Base-by-base conservation (phyloP, 2,797 vertebrate species). In the Cossypha dichroa region DNA sequence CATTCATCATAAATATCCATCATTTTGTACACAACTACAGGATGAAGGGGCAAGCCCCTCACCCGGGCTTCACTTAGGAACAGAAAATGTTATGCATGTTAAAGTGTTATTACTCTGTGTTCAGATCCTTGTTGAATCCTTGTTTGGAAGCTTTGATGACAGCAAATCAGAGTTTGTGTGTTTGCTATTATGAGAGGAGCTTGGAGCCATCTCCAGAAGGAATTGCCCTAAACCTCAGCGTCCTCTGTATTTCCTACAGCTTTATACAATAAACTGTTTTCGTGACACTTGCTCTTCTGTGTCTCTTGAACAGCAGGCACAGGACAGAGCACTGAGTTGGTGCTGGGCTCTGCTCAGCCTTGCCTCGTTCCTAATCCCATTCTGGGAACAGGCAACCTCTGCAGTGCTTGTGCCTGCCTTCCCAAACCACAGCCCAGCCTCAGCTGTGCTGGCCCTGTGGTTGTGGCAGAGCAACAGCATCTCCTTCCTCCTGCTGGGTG, bases 121-220 rank as follows among this genome's bases (percentile, higher is more conserved):
- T 79, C 73, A 52, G 83, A 89, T 93, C 94, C 80, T 93, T 95
- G 87, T 84, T 96, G 98, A 94, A 90, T 94, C 90, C 96, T 98
- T 33, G 88, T 97, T 97, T 97, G 97, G 95, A 95, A 98, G 98
- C 98, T 99, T 99, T 98, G 98, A 98, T 98, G 98, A 98, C 97
- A 98, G 98, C 97, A 97, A 98, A 98, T 98, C 98, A 98, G 98
- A 98, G 98, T 98, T 90, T 59, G 81, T 85, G 78, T 43, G 52
- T 90, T 74, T 84, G 92, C 85, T 90, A 34, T 91, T 91, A 58
- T 43, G 69, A 88, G 91, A 88, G 91, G 64, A 82, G 64, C 88
- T 92, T 77, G 94, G 63, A 87, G 75, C 66, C 34, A 67, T 75
- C 41, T 96, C 59, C 45, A 64, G 66, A 90, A 88, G 78, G 88